phyloP scores from a whole-genome alignment of 2,797 vertebrate genomes.

The Cyclopterus lumpus region DNA sequence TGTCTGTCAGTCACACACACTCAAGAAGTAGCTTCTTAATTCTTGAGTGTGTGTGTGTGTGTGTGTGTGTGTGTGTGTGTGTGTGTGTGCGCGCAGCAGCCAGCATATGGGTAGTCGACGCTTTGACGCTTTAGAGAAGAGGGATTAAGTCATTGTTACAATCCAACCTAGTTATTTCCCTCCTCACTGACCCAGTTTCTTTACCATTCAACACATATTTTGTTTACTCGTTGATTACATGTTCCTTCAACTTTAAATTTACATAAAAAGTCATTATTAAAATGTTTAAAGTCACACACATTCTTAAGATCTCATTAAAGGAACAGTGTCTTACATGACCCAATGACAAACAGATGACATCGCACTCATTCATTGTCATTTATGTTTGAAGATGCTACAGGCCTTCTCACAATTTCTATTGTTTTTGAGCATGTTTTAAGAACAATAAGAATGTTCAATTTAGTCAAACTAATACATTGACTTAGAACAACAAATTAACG shows the following conservation, averaged over 20 bases:
- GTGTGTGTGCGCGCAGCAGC: constrained; percentile 23
- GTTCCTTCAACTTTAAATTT: neutral
- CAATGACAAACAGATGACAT: neutral
- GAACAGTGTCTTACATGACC: neutral
- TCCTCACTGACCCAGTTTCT: constrained; percentile 26
- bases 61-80: constrained; percentile 1
- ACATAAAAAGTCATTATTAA: neutral
- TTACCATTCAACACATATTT: neutral
- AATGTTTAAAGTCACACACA: neutral
- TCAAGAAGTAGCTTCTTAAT: too few relatives aligned
- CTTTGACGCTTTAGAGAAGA: constrained; percentile 51
- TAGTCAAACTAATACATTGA: neutral
- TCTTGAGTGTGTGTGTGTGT: neutral
- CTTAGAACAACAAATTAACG: neutral
- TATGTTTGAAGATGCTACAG: neutral
- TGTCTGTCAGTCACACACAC: constrained; percentile 12
- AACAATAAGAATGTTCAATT: neutral
- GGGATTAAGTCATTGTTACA: constrained; percentile 51
- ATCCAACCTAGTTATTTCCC: constrained; percentile 33
- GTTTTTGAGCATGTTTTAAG: neutral
- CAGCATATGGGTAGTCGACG: constrained; percentile 53
- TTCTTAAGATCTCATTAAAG: neutral
- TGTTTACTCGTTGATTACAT: neutral
- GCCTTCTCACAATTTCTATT: neutral
- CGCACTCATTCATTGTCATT: neutral